Conservation (phyloP, 2,113 vertebrate genomes). For the Elephantulus edwardii region DNA sequence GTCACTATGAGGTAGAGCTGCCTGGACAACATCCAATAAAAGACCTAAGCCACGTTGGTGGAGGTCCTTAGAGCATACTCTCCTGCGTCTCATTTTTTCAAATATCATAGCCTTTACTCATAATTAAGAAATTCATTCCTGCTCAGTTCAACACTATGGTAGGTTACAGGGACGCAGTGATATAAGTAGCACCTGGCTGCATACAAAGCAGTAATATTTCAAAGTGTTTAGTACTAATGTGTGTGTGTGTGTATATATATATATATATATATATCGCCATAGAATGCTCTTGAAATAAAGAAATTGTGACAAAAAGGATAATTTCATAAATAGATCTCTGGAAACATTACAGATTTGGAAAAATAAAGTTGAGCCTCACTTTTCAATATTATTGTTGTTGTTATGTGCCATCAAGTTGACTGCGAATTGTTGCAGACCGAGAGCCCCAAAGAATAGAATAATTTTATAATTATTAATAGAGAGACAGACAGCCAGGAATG, state of each 20-base stretch:
- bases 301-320: constrained; percentile 35
- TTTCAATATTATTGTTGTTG: too few species aligned
- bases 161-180: neutral
- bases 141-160: neutral
- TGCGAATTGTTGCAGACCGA: too few species aligned
- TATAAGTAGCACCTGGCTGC: neutral
- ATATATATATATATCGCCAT: too few species aligned
- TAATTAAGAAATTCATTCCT: constrained; percentile 22
- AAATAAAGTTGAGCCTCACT: constrained; percentile 47
- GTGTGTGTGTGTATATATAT: neutral
- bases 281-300: constrained; percentile 36
- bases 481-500: too few species aligned
- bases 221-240: neutral
- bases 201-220: constrained; percentile 44
- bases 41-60: too few species aligned
- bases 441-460: too few species aligned
- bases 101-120: constrained; percentile 27
- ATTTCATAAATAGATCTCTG: constrained; percentile 44
- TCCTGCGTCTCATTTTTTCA: too few species aligned
- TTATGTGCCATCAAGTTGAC: too few species aligned
- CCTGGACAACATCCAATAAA: neutral
- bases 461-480: too few species aligned
- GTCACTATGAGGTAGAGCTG: too few species aligned
- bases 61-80: constrained; percentile 29
- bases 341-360: constrained; percentile 31